Evolutionary conservation across 2,888 invertebrate genomes (phyloP), one percentile per base, ranked within the genome.

Genomic region (Leptura quadrifasciata): DNA sequence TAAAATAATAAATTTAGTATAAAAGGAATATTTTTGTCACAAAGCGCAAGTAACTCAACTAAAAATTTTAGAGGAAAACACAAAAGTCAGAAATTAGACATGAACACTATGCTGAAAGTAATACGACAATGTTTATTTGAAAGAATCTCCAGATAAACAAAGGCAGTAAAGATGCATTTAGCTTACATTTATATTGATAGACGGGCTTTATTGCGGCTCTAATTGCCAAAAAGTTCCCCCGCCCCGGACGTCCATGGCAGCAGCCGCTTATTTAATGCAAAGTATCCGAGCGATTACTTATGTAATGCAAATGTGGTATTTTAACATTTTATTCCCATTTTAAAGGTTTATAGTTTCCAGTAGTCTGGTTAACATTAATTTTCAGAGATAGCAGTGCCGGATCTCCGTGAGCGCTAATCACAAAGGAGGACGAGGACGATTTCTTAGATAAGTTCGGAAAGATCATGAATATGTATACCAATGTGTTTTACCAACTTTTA

Each of bases 311-410:
- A 85, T 84, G 82, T 77, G 75, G 76, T 81, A 81, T 84, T 85
- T 87, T 86, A 85, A 84, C 87, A 86, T 87, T 87, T 87, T 86
- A 84, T 86, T 85, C 86, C 85, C 87, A 87, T 87, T 86, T 85
- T 85, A 82, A 84, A 85, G 84, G 85, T 87, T 87, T 86, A 86
- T 85, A 85, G 85, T 86, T 86, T 85, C 85, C 85, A 85, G 80
- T 81, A 83, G 83, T 84, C 84, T 83, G 82, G 84, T 81, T 82
- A 84, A 82, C 85, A 85, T 86, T 85, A 86, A 85, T 85, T 85
- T 83, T 82, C 84, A 81, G 79, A 83, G 85, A 86, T 85, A 83
- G 84, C 82, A 77, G 60, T 47, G 80, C 79, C 80, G 83, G 82
- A 81, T 84, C 82, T 67, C 57, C 79, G 80, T 77, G 80, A 74